Base-by-base conservation (phyloP, 2,888 invertebrate species). In the Melolontha melolontha region DNA sequence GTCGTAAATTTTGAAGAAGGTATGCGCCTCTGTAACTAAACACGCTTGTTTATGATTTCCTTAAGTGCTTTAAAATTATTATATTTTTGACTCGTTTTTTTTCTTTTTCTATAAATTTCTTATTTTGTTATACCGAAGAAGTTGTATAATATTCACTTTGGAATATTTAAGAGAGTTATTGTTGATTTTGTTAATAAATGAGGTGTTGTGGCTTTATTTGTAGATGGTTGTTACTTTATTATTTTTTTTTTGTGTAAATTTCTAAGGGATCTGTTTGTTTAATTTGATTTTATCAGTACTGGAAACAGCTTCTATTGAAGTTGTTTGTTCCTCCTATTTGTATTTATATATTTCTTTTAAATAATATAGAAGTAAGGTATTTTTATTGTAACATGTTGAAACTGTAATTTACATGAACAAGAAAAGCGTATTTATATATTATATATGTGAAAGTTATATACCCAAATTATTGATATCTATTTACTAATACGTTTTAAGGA, bases 1-100 rank as follows among this genome's bases (percentile, higher is more conserved):
- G 91, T 92, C 78, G 91, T 92, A 80, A 91, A 89, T 87, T 91
- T 92, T 84, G 91, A 92, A 86, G 92, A 92, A 91, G 91, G 91
- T 91, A 91, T 91, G 91, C 89, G 90, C 81, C 88, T 91, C 84
- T 90, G 90, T 76, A 81, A 82, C 70, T 81, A 80, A 78, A 69
- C 44, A 47, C 14, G 66, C 57, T 66, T 47, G 41, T 40, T 49
- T 64, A 55, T 54, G 52, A 62, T 39, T 68, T 68, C 49, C 63
- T 64, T 68, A 68, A 68, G 68, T 68, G 64, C 68, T 68, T 68
- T 64, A 64, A 44, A 52, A 55, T 57, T 55, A 49, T 66, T 64
- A 34, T 50, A 50, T 50, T 47, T 44, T 42, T 65, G 22, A 22
- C 12, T 65, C 41, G 42, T 42, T 54, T 39, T 52, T 59, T 62